Conservation (phyloP, 2,113 vertebrate species). For the Columba janthina region DNA sequence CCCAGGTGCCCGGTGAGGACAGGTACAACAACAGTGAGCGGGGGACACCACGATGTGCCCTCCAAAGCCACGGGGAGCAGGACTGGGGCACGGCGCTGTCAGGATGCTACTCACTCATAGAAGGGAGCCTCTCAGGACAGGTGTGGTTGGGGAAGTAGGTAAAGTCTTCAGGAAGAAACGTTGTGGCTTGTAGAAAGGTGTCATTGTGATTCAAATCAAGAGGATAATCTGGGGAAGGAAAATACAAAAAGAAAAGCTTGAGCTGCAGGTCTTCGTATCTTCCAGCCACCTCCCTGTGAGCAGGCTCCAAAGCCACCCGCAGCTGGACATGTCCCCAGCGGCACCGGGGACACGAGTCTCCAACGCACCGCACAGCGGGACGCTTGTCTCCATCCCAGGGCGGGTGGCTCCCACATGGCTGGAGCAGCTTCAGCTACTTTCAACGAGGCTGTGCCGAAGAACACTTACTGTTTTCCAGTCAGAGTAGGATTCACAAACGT, state of each 20-base stretch:
- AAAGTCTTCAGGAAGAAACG: slow-evolving; percentile 92
- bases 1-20: neutral
- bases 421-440: neutral
- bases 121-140: slow-evolving; percentile 91
- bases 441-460: neutral
- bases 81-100: neutral
- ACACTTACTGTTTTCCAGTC: neutral
- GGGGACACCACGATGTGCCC: neutral
- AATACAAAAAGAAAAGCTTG: neutral
- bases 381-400: neutral
- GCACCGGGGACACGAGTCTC: rapidly evolving
- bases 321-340: neutral
- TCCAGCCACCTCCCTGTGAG: neutral
- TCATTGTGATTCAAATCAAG: slow-evolving; percentile 93
- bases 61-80: neutral
- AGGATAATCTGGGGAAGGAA: slow-evolving; percentile 82
- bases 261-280: neutral
- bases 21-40: neutral
- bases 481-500: neutral
- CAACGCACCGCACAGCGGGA: neutral
- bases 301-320: neutral
- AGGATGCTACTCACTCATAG: slow-evolving; percentile 89
- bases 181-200: slow-evolving; percentile 85
- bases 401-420: neutral
- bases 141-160: slow-evolving; percentile 89